Evolutionary conservation across 1,140 invertebrate species (phyloP), one percentile per base, ranked within the genome.

Genomic region (Campoletis sonorensis): DNA sequence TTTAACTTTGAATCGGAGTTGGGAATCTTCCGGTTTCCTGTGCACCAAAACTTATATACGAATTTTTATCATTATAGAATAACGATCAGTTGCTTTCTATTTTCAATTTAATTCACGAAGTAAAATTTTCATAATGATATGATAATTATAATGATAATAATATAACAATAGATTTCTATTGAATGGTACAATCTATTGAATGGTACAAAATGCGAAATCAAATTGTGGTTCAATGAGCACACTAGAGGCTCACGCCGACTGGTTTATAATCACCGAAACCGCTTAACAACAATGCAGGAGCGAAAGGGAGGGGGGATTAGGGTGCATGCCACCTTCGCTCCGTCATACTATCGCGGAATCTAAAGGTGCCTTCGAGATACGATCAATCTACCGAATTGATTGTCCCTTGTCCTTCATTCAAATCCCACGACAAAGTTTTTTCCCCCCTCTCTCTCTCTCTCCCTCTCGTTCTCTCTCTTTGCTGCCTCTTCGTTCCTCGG

Each of bases 321-420:
- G 85, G 82, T 67, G 61, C 61, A 67, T 67, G 61, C 61, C 79
- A 85, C 67, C 79, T 61, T 40, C 26, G 81, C 83, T 80, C 30
- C 77, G 58, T 80, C 73, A 75, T 61, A 83, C 54, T 88, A 89
- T 89, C 88, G 87, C 87, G 83, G 84, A 86, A 89, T 89, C 88
- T 89, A 82, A 77, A 85, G 85, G 83, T 85, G 82, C 81, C 68
- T 54, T 37, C 77, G 58, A 84, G 86, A 87, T 87, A 87, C 80
- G 82, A 87, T 87, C 86, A 82, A 84, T 79, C 72, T 72, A 51
- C 75, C 21, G 84, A 83, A 85, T 84, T 84, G 82, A 85, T 85
- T 79, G 82, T 81, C 77, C 81, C 54, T 75, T 40, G 27, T 26
- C 58, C 78, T 81, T 85, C 83, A 86, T 88, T 86, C 86, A 86